Conservation (phyloP, 1,140 invertebrate species). For the Cylas formicarius region DNA sequence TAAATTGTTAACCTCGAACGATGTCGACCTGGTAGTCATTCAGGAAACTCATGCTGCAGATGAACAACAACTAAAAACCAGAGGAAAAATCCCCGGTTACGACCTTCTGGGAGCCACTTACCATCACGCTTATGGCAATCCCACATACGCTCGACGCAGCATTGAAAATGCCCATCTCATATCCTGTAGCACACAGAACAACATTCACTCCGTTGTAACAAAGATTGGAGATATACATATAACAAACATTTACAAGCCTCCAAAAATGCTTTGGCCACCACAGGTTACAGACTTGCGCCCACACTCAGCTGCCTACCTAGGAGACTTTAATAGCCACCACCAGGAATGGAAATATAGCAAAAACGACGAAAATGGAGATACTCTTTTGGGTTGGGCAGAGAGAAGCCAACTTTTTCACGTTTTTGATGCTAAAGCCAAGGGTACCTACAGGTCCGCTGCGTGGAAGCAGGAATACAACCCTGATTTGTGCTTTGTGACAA, state of each 20-base stretch:
- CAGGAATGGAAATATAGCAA: conserved; percentile 18
- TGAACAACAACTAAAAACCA: no score
- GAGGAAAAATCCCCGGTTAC: no score
- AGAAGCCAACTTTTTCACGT: conserved; percentile 11
- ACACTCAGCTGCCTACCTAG: conserved; percentile 16
- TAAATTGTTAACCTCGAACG: no score
- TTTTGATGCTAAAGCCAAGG: conserved; percentile 22
- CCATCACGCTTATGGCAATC: conserved; percentile 8
- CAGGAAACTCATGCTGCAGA: no score
- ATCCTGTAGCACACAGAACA: conserved; percentile 9
- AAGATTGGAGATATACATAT: conserved; percentile 15
- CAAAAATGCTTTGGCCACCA: conserved; percentile 8
- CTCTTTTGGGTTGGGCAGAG: conserved; percentile 16
- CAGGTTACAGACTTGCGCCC: conserved; percentile 7
- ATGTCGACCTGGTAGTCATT: no score
- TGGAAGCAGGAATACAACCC: conserved; percentile 15
- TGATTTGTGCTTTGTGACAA: no score
- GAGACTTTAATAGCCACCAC: conserved; percentile 21
- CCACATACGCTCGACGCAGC: conserved; percentile 10
- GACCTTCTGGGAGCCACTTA: no score
- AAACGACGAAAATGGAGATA: conserved; percentile 11
- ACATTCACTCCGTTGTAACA: conserved; percentile 10
- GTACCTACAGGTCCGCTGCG: conserved; percentile 17
- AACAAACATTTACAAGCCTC: conserved; percentile 17
- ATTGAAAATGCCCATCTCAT: conserved; percentile 17